Evolutionary conservation across 1,140 invertebrate genomes (phyloP).

Genomic region (Pteromalus puparum): DNA sequence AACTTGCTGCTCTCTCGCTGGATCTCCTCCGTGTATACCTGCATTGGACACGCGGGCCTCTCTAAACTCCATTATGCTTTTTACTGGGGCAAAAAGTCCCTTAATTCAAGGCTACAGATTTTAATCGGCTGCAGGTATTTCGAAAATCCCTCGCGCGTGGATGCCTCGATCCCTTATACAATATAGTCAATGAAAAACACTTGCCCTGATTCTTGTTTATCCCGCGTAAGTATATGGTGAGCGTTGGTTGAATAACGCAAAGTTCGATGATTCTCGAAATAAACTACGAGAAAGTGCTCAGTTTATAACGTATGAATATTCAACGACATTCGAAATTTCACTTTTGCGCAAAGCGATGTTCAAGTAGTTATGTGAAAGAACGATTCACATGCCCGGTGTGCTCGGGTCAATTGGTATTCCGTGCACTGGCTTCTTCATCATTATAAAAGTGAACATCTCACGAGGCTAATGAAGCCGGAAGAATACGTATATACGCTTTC

Average conservation of each 20-base stretch:
- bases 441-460: background rate
- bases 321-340: background rate
- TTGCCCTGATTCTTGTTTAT: background rate
- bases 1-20: conserved; percentile 25
- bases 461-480: background rate
- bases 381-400: background rate
- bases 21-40: conserved; percentile 18
- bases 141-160: conserved; percentile 12
- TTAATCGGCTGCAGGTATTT: conserved; percentile 29
- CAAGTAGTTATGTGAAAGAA: background rate
- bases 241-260: too few species aligned
- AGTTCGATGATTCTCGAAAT: background rate
- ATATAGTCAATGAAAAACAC: background rate
- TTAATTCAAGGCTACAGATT: conserved; percentile 40
- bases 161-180: background rate
- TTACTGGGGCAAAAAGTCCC: conserved; percentile 34
- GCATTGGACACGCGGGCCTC: background rate
- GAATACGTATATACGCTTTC: background rate
- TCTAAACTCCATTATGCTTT: conserved; percentile 16
- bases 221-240: background rate
- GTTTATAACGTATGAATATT: background rate
- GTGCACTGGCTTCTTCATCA: background rate
- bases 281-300: background rate
- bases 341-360: background rate
- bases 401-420: background rate